phyloP scores from a whole-genome alignment of 1,140 invertebrate genomes.

The Telenomus remus region DNA sequence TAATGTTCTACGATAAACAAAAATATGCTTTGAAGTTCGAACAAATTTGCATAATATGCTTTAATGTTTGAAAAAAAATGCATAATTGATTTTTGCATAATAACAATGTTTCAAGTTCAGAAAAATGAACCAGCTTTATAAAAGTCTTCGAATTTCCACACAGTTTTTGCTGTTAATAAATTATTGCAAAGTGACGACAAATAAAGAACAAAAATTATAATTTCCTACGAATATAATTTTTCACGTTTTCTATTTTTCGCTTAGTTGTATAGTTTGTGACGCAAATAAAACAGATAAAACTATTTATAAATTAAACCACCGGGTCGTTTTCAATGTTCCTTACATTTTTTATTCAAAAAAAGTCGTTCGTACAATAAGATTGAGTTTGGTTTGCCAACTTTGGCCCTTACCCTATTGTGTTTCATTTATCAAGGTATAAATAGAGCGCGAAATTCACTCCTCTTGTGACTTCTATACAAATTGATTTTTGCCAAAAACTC shows the following conservation, averaged over 20 bases:
- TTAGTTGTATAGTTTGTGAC: slow-evolving; percentile 21
- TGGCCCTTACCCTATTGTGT: slow-evolving; percentile 22
- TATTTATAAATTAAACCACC: slow-evolving; percentile 13
- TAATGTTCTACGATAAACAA: too few species aligned
- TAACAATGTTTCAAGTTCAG: too few species aligned
- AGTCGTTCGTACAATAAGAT: slow-evolving; percentile 30
- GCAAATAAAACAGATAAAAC: slow-evolving; percentile 9
- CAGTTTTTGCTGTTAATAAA: too few species aligned
- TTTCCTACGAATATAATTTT: slow-evolving; percentile 8
- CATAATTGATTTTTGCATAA: too few species aligned
- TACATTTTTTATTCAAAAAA: slow-evolving; percentile 31
- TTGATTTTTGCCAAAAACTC: slow-evolving; percentile 7
- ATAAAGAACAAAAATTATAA: too few species aligned
- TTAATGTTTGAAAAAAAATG: too few species aligned
- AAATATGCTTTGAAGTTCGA: too few species aligned
- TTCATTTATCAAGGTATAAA: slow-evolving; percentile 37
- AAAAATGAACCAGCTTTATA: too few species aligned
- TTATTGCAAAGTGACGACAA: too few species aligned
- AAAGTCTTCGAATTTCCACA: too few species aligned
- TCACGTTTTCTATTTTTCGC: slow-evolving; percentile 24
- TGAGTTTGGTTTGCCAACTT: slow-evolving; percentile 10
- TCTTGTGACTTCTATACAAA: slow-evolving; percentile 28
- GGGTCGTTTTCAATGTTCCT: slow-evolving; percentile 14
- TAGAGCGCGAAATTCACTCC: slow-evolving; percentile 22
- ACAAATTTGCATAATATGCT: too few species aligned